A percentile compares a stretch with the other conserved stretches of the same genome.
Conservation (phyloP, 2,113 vertebrate genomes). For the Antidorcas marsupialis region DNA sequence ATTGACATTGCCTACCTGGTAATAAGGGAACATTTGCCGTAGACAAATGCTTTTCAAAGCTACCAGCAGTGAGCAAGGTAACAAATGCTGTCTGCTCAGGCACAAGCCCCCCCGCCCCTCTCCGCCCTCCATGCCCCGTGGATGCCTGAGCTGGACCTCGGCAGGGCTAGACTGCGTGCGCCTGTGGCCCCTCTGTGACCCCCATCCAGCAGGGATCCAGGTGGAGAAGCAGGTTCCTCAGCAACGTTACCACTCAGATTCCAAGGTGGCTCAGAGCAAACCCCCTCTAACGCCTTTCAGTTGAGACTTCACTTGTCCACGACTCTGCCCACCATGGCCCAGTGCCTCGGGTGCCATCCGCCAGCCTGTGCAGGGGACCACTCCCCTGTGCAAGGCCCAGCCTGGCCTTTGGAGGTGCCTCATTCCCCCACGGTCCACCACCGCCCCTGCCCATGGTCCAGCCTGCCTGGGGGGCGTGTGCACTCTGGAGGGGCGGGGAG, state of each 20-base stretch:
- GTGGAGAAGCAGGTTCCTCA: background rate
- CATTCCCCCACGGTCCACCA: accelerated
- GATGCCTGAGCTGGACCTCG: background rate
- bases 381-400: background rate
- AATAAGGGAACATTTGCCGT: accelerated
- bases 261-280: background rate
- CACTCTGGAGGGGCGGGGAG: accelerated
- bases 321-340: accelerated
- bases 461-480: accelerated
- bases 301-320: accelerated
- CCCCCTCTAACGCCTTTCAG: background rate
- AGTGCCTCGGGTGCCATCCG: accelerated
- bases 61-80: background rate
- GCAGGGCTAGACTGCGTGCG: background rate
- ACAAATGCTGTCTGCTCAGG: background rate
- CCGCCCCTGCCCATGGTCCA: too few species aligned
- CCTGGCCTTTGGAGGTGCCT: background rate
- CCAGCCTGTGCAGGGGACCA: background rate
- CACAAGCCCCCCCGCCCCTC: background rate
- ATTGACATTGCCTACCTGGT: background rate
- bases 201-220: background rate
- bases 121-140: accelerated
- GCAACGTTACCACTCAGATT: background rate
- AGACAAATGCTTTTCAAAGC: too few species aligned
- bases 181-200: background rate